Conservation (phyloP, 2,113 vertebrate genomes). For the Nipponia nippon region DNA sequence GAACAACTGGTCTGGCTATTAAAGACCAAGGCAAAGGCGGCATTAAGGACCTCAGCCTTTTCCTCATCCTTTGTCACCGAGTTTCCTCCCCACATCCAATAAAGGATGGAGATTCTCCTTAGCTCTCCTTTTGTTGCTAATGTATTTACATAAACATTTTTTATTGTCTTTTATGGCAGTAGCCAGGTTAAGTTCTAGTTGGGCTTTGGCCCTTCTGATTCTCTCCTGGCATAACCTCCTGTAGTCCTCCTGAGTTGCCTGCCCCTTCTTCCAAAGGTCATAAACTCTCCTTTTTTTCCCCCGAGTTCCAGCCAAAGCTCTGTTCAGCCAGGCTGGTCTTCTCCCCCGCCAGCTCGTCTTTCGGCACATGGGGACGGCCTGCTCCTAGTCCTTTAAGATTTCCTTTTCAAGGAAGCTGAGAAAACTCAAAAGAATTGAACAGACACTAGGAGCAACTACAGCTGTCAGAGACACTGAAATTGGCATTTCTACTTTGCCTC, state of each 20-base stretch:
- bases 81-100: too few relatives aligned
- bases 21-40: not conserved
- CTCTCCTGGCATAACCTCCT: too few relatives aligned
- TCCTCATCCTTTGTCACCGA: not conserved
- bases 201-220: too few relatives aligned
- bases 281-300: not conserved
- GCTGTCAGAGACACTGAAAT: not conserved
- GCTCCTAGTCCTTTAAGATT: not conserved
- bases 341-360: not conserved
- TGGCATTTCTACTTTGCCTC: not conserved
- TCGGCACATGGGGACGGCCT: not conserved
- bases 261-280: not conserved
- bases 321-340: not conserved
- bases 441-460: not conserved
- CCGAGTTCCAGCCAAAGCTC: not conserved
- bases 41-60: not conserved
- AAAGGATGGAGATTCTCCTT: not conserved
- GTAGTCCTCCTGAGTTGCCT: too few relatives aligned
- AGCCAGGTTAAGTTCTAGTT: too few relatives aligned
- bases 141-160: too few relatives aligned
- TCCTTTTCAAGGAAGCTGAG: not conserved
- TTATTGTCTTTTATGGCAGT: too few relatives aligned
- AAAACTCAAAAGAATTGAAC: not conserved
- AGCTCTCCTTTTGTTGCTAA: too few relatives aligned
- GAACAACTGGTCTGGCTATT: not conserved